These are phyloP conservation scores for Idris sp. DNA, from an alignment of 1,140 invertebrate species.

Conservation along the genomic window DNA sequence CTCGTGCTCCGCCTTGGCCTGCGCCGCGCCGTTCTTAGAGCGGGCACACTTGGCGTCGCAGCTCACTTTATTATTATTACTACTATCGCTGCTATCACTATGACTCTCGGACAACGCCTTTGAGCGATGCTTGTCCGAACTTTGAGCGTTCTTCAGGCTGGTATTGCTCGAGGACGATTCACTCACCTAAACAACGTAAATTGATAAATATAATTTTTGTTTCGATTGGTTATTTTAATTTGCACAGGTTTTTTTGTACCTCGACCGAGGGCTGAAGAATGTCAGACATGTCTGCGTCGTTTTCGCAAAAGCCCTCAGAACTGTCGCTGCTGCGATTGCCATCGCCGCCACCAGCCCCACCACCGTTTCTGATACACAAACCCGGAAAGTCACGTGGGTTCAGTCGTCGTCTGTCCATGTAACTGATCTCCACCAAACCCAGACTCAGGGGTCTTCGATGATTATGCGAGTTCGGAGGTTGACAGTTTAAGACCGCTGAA, in stretches of 20 bases:
- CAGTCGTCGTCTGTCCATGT: constrained; percentile 72
- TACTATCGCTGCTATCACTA: constrained; percentile 77
- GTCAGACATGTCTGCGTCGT: constrained; percentile 84
- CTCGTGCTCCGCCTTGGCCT: constrained; percentile 89
- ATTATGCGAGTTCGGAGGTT: constrained; percentile 80
- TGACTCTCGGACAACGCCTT: constrained; percentile 75
- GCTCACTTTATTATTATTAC: constrained; percentile 72
- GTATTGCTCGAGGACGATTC: constrained; percentile 77
- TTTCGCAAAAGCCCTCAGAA: constrained; percentile 97
- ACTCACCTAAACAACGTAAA: too few species aligned
- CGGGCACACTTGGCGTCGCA: constrained; percentile 66
- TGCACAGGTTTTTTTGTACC: too few species aligned
- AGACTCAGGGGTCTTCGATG: constrained; percentile 75
- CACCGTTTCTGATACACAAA: constrained; percentile 68
- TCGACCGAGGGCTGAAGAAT: constrained; percentile 70
- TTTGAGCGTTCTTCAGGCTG: constrained; percentile 75
- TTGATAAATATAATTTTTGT: too few species aligned
- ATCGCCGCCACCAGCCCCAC: constrained; percentile 77
- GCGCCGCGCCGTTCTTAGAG: constrained; percentile 70
- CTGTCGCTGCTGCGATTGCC: constrained; percentile 95
- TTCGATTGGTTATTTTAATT: too few species aligned
- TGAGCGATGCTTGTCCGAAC: constrained; percentile 74
- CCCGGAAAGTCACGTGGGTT: constrained; percentile 73
- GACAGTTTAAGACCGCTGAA: constrained; percentile 86
- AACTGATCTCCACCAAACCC: constrained; percentile 76